Conservation (phyloP, 1,140 invertebrate species). For the Temnothorax curvispinosus region DNA sequence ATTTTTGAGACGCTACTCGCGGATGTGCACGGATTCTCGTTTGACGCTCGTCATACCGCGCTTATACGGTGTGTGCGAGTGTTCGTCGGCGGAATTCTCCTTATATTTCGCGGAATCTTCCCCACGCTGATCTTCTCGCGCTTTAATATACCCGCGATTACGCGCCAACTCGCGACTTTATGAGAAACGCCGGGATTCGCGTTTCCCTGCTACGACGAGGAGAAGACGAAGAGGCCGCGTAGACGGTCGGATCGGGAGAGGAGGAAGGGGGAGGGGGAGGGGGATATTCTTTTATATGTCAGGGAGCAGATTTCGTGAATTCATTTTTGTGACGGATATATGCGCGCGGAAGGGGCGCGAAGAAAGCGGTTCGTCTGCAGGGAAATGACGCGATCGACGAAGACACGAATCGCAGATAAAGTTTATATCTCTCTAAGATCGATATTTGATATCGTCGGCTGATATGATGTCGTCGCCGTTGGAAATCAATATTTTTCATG, state of each 20-base stretch:
- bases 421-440: constrained; percentile 7
- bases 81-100: constrained; percentile 45
- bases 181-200: constrained; percentile 63
- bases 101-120: constrained; percentile 69
- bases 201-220: constrained; percentile 21
- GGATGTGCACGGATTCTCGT: neutral
- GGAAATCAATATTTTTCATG: neutral
- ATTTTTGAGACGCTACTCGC: constrained; percentile 27
- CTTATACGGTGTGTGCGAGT: constrained; percentile 20
- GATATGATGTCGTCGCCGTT: neutral
- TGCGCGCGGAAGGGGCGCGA: neutral
- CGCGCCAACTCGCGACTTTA: constrained; percentile 72
- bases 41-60: constrained; percentile 8
- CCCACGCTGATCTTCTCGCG: constrained; percentile 63
- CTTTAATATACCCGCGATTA: constrained; percentile 72
- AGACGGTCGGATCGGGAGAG: neutral
- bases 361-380: constrained; percentile 11
- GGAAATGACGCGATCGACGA: constrained; percentile 45
- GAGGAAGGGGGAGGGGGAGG: neutral
- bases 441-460: neutral
- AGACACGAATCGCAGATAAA: neutral
- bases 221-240: constrained; percentile 31
- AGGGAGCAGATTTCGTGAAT: constrained; percentile 50
- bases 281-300: constrained; percentile 64
- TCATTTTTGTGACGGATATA: constrained; percentile 53